Evolutionary conservation across 2,113 vertebrate genomes (phyloP).

Genomic region (Neogobius melanostomus): DNA sequence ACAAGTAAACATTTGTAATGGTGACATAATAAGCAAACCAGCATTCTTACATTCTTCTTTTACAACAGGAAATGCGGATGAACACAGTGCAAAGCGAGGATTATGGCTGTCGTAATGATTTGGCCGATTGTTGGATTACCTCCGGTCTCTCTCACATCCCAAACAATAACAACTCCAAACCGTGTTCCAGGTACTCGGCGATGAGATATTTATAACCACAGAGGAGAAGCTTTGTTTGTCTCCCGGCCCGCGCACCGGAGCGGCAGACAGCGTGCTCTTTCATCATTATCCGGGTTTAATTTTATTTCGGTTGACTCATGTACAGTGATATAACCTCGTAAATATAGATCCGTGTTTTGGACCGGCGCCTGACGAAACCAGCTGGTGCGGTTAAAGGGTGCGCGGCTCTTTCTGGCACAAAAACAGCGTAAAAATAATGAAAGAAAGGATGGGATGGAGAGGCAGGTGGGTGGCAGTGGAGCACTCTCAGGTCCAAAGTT

Average conservation of each 20-base stretch:
- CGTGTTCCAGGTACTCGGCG: not conserved
- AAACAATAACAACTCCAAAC: no score
- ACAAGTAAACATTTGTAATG: no score
- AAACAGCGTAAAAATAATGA: no score
- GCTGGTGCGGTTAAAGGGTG: not conserved
- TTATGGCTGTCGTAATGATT: no score
- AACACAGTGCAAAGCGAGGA: no score
- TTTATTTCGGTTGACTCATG: not conserved
- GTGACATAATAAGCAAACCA: no score
- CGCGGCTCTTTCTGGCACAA: not conserved
- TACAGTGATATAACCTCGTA: constrained; percentile 3
- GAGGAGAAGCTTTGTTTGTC: not conserved
- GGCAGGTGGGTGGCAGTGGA: not conserved
- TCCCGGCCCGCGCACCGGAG: no score
- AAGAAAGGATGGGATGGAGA: no score
- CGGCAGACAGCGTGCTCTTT: not conserved
- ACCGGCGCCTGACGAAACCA: not conserved
- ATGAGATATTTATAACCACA: not conserved
- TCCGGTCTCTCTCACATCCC: no score
- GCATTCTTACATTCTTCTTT: no score
- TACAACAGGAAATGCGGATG: no score
- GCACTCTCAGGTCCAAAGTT: not conserved
- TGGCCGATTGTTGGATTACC: no score
- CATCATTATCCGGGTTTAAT: not conserved
- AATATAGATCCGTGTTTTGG: not conserved